phyloP scores from a whole-genome alignment of 2,888 invertebrate species.

The Cataglyphis rosenhaueri region DNA sequence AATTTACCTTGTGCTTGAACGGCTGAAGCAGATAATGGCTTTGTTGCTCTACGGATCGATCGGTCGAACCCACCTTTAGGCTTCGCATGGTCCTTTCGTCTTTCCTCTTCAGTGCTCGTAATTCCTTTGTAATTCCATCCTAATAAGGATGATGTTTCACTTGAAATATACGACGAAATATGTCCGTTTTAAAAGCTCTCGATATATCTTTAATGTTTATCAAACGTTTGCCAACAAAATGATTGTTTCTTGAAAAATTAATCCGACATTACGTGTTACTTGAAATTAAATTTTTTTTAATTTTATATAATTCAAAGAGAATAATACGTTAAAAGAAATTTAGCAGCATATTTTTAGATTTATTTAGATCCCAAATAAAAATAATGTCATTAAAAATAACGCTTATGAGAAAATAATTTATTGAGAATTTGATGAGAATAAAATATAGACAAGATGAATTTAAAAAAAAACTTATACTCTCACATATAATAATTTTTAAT shows the following conservation, averaged over 20 bases:
- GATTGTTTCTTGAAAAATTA: neutral
- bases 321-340: neutral
- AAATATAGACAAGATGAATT: neutral
- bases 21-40: constrained; percentile 79
- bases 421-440: neutral
- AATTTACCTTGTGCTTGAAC: constrained; percentile 74
- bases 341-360: neutral
- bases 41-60: constrained; percentile 75
- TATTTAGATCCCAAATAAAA: neutral
- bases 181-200: constrained; percentile 44
- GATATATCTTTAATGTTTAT: constrained; percentile 19
- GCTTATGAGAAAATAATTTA: neutral
- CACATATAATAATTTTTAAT: neutral
- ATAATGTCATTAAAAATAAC: neutral
- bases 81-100: constrained; percentile 62
- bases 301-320: neutral
- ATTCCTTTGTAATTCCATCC: constrained; percentile 51
- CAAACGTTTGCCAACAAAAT: neutral
- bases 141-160: constrained; percentile 72
- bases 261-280: neutral
- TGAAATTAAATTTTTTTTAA: neutral
- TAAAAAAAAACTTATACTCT: neutral
- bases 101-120: constrained; percentile 65
- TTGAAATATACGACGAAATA: constrained; percentile 58
- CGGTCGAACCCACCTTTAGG: constrained; percentile 67